Evolutionary conservation across 2,797 vertebrate species (phyloP), one percentile per base, ranked within the genome.

Genomic region (Sebastes diaconus): DNA sequence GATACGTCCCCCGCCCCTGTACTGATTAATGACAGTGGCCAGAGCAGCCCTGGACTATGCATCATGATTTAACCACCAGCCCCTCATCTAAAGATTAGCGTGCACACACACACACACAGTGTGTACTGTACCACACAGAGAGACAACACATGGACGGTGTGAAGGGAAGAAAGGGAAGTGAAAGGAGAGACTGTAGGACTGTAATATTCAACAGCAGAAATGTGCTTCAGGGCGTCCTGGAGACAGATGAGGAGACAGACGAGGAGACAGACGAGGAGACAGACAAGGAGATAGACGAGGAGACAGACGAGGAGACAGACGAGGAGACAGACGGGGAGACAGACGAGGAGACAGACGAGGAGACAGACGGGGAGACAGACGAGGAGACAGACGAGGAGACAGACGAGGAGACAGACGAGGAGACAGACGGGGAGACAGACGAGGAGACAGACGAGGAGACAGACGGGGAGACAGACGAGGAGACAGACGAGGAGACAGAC

Each of bases 61-160:
- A 97, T 97, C 96, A 97, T 95, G 96, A 96, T 96, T 97, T 97
- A 97, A 98, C 93, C 94, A 95, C 95, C 97, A 97, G 96, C 84
- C 93, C 93, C 94, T 94, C 95, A 95, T 96, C 94, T 97, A 95
- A 95, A 97, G 96, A 97, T 97, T 97, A 97, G 96, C 79, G 83
- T 87, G 84, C 84, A 66, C 72, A 9, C 83, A 83, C 80, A 64
- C 74, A 20, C 5, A 70, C 79, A 71, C 80, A 76, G 63, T 22
- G 30, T 65, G 27, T 86, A 88, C 87, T 89, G 87, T 90, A 89
- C 86, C 80, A 86, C 85, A 84, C 82, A 90, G 81, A 75, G 58
- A 91, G 86, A 82, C 71, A 75, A 86, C 80, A 81, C 83, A 20
- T 6, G 27, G 61, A 85, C 83, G 79, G 88, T 92, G 85, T 75